Evolutionary conservation across 2,113 vertebrate genomes (phyloP), one percentile per base, ranked within the genome.

Genomic region (Scartelaos histophorus): DNA sequence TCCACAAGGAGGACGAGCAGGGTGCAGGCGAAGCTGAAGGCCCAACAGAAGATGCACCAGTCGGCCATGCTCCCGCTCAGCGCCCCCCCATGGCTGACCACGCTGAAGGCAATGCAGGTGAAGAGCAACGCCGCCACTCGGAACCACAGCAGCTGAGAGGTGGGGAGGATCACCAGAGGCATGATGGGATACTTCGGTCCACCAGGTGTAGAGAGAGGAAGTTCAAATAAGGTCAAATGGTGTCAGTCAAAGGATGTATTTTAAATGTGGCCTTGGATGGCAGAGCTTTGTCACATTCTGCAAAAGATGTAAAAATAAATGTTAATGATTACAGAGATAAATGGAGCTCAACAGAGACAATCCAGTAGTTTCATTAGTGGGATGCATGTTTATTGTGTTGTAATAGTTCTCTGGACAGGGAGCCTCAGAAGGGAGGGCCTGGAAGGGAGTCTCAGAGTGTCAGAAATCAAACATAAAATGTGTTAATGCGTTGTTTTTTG

Each of bases 41-140:
- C 94, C 95, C 95, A 96, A 68, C 94, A 93, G 83, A 96, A 96
- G 92, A 96, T 92, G 86, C 93, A 94, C 93, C 94, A 94, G 84
- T 95, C 91, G 0, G 83, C 91, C 73, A 88, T 84, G 51, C 58
- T 67, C 0, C 43, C 47, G 58, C 17, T 54, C 0, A 78, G 85
- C 0, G 0, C 0, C 19, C 84, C 92, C 24, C 80, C 84, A 2
- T 75, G 77, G 0, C 83, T 78, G 0, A 54, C 72, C 0, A 89
- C 85, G 0, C 95, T 95, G 24, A 96, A 96, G 2, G 95, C 88
- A 0, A 95, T 87, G 1, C 95, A 96, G 79, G 93, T 93, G 75
- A 92, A 95, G 54, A 95, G 0, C 54, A 93, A 82, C 66, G 94
- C 94, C 2, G 93, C 87, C 1, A 95, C 47, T 1, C 95, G 94